Conservation (phyloP, 2,888 invertebrate genomes). For the Drosophila kambysellisi region DNA sequence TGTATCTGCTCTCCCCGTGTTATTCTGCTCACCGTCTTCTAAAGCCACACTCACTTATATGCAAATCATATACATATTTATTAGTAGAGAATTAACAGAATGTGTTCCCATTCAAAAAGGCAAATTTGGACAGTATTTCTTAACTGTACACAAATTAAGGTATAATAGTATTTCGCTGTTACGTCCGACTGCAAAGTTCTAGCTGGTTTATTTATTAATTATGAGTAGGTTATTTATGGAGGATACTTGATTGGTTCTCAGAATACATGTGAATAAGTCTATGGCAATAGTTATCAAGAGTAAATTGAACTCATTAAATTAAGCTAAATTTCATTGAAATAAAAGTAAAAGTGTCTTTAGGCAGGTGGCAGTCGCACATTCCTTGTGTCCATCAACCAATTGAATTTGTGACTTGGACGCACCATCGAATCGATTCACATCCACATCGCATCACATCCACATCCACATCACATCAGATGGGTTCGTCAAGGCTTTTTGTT, state of each 20-base stretch:
- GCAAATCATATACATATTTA: too few relatives aligned
- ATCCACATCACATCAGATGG: slow-evolving; percentile 1
- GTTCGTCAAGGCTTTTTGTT: slow-evolving; percentile 44
- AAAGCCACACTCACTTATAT: too few relatives aligned
- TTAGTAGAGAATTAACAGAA: too few relatives aligned
- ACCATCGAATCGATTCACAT: slow-evolving; percentile 4
- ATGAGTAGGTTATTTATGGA: slow-evolving; percentile 1
- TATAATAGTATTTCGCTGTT: too few relatives aligned
- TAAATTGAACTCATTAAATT: background rate
- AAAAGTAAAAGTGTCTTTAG: slow-evolving; percentile 49
- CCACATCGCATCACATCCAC: background rate
- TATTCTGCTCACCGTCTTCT: too few relatives aligned
- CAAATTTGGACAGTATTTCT: too few relatives aligned
- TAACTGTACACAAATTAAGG: too few relatives aligned
- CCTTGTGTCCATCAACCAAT: slow-evolving; percentile 10
- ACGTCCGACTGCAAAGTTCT: too few relatives aligned
- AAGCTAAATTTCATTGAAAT: background rate
- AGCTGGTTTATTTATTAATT: background rate
- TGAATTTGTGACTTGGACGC: slow-evolving; percentile 21
- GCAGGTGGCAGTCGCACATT: slow-evolving; percentile 43
- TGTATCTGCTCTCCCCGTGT: too few relatives aligned
- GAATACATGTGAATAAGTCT: too few relatives aligned
- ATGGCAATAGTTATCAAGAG: background rate
- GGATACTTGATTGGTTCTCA: background rate
- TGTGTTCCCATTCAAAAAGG: too few relatives aligned